A percentile compares a stretch with the other conserved stretches of the same genome.
Evolutionary conservation across 2,797 vertebrate genomes (phyloP).

Genomic region (Molossus alvarezi): DNA sequence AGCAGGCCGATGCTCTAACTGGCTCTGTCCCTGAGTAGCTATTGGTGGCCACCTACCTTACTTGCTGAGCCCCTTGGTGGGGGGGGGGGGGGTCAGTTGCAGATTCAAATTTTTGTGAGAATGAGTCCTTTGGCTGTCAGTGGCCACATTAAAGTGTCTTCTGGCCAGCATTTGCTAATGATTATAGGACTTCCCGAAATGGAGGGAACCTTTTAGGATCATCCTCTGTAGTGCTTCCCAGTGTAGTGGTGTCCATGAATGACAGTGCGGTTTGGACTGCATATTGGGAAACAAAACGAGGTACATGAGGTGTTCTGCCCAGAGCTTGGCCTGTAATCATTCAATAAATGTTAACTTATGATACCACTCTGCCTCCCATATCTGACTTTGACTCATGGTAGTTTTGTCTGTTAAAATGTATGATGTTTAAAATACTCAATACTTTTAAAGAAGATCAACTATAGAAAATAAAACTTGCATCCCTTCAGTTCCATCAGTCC

Average conservation of each 20-base stretch:
- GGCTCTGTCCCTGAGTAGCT: neutral
- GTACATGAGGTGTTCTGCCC: neutral
- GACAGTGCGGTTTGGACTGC: neutral
- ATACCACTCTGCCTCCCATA: neutral
- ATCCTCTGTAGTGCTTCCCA: neutral
- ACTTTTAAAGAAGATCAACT: slow-evolving; percentile 17
- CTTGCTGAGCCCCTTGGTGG: neutral
- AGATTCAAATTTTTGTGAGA: neutral
- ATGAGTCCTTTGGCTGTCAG: neutral
- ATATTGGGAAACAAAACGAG: neutral
- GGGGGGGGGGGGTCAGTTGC: neutral
- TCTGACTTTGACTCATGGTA: slow-evolving; percentile 24
- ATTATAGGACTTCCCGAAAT: slow-evolving; percentile 28
- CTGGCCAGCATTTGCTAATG: neutral
- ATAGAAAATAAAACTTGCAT: neutral
- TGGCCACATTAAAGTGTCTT: neutral
- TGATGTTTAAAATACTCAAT: slow-evolving; percentile 24
- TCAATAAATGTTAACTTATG: neutral
- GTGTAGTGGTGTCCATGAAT: neutral
- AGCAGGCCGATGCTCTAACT: no score
- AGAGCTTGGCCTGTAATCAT: neutral
- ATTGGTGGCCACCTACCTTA: neutral
- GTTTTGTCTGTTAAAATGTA: slow-evolving; percentile 36
- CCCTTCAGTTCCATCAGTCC: neutral
- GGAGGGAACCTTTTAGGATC: neutral